Conservation (phyloP, 2,113 vertebrate species). For the Alectura lathami region DNA sequence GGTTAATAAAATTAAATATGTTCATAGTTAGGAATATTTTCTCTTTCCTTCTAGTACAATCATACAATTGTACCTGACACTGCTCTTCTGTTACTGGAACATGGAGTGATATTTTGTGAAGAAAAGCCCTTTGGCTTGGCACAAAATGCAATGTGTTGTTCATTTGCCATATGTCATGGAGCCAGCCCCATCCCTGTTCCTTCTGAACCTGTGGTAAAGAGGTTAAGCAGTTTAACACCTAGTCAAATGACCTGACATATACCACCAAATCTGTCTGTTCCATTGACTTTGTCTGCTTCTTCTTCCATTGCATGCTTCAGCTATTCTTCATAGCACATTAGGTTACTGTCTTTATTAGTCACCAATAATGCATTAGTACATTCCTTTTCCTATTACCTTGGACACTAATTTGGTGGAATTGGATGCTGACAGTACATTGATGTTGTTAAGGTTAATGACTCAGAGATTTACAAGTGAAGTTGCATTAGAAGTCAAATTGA, state of each 20-base stretch:
- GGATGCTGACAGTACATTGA: constrained; percentile 79
- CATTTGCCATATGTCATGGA: not conserved
- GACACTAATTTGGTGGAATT: constrained; percentile 82
- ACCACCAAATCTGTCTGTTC: not conserved
- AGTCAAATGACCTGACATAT: not conserved
- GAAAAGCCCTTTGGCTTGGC: not conserved
- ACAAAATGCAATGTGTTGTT: not conserved
- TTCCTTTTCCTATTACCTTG: constrained; percentile 77
- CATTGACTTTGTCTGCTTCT: not conserved
- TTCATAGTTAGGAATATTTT: not conserved
- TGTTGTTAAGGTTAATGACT: constrained; percentile 84
- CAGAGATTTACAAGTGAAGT: constrained; percentile 84
- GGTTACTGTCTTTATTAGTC: constrained; percentile 77
- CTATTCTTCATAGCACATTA: constrained; percentile 70
- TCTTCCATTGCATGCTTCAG: constrained; percentile 56
- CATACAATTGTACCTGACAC: not conserved
- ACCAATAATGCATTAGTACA: constrained; percentile 79
- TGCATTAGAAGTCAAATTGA: constrained; percentile 84
- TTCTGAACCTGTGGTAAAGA: not conserved
- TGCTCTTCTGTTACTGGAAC: not conserved
- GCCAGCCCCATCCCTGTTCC: not conserved
- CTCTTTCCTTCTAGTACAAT: not conserved
- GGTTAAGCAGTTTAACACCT: not conserved
- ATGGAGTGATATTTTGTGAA: rapidly evolving
- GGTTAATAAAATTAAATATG: not conserved